A percentile compares a stretch with the other conserved stretches of the same genome.
Evolutionary conservation across 2,888 invertebrate species (phyloP).

Genomic region (Sinelater perroti): DNA sequence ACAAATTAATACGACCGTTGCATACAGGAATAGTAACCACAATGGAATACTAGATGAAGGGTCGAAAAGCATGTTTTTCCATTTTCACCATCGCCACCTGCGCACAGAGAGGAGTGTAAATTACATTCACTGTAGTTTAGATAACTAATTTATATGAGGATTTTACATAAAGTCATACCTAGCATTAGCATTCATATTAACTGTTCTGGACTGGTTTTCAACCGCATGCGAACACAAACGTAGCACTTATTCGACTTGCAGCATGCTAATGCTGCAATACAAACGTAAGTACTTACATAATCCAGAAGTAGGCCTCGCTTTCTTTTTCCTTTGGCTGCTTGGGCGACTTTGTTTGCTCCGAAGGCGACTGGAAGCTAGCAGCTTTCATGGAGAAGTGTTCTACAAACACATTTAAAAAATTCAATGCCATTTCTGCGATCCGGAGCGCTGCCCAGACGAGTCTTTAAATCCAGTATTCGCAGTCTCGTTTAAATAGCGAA

Average conservation of each 20-base stretch:
- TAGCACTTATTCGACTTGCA: slow-evolving; percentile 1
- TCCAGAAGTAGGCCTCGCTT: slow-evolving; percentile 52
- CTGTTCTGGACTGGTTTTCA: slow-evolving; percentile 5
- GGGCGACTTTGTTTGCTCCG: slow-evolving; percentile 22
- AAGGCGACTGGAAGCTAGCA: slow-evolving; percentile 18
- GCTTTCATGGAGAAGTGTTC: slow-evolving; percentile 30
- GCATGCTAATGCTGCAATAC: slow-evolving; percentile 8
- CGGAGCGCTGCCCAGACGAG: background rate
- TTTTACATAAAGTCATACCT: background rate
- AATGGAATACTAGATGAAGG: slow-evolving; percentile 57
- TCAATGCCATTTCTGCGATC: slow-evolving; percentile 24
- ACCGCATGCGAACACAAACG: background rate
- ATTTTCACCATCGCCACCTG: slow-evolving; percentile 50
- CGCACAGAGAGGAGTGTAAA: slow-evolving; percentile 18
- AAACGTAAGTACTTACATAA: slow-evolving; percentile 46
- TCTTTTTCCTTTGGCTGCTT: slow-evolving; percentile 44
- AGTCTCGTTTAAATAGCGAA: background rate
- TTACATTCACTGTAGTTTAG: no score
- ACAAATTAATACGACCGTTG: slow-evolving; percentile 70
- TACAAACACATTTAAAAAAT: slow-evolving; percentile 31
- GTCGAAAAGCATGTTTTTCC: slow-evolving; percentile 39
- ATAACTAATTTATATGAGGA: background rate
- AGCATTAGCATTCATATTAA: background rate
- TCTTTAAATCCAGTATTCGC: background rate
- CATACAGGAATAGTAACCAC: slow-evolving; percentile 71